Evolutionary conservation across 2,113 vertebrate genomes (phyloP).

Genomic region (Plestiodon gilberti): DNA sequence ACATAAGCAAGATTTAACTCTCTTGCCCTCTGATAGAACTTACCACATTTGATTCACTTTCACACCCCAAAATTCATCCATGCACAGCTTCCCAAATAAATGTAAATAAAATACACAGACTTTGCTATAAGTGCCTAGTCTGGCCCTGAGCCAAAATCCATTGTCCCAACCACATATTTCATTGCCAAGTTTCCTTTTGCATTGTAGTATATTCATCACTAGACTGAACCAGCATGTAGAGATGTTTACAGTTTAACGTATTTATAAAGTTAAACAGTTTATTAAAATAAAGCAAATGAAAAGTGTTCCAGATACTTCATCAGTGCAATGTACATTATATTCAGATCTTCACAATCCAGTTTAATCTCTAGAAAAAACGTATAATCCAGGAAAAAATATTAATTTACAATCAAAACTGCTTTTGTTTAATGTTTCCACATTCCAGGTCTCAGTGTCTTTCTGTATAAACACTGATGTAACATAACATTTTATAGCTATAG

Average conservation of each 20-base stretch:
- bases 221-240: conserved; percentile 57
- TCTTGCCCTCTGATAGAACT: too few species aligned
- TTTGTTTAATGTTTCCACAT: conserved; percentile 26
- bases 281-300: conserved; percentile 44
- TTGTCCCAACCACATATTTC: background rate
- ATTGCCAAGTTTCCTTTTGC: background rate
- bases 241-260: conserved; percentile 49
- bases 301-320: conserved; percentile 52
- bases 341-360: conserved; percentile 52
- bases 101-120: background rate
- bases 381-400: conserved; percentile 3
- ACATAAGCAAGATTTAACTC: too few species aligned
- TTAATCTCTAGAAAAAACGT: conserved; percentile 47
- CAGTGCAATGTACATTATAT: conserved; percentile 50
- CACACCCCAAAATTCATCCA: background rate
- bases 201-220: background rate
- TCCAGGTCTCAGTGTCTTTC: conserved; percentile 25
- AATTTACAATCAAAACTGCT: conserved; percentile 38
- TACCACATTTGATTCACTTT: too few species aligned
- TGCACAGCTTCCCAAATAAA: background rate
- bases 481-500: conserved; percentile 30
- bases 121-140: too few species aligned
- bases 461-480: conserved; percentile 2
- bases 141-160: background rate
- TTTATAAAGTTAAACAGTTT: conserved; percentile 50